Evolutionary conservation across 2,113 vertebrate species (phyloP).

Genomic region (Centropristis striata): DNA sequence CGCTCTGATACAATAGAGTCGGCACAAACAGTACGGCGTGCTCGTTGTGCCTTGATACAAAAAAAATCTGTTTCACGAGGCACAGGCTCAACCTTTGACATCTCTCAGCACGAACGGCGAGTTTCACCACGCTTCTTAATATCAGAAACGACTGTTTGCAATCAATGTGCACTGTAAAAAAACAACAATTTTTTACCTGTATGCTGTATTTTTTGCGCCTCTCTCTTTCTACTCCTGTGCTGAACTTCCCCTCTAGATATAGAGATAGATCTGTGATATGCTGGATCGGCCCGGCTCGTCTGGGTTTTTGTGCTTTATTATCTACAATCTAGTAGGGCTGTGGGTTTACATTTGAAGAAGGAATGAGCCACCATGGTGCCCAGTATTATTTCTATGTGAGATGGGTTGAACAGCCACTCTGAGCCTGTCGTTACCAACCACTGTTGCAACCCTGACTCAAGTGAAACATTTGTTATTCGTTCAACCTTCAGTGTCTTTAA

Average conservation of each 20-base stretch:
- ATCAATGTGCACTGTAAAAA: slow-evolving; percentile 79
- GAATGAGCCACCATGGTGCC: slow-evolving; percentile 77
- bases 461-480: slow-evolving; percentile 61
- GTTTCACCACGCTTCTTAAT: slow-evolving; percentile 59
- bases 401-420: slow-evolving; percentile 52
- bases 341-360: slow-evolving; percentile 62
- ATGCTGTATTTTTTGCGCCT: slow-evolving; percentile 70
- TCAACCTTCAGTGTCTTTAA: slow-evolving; percentile 83
- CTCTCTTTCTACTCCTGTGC: slow-evolving; percentile 76
- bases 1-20: background rate
- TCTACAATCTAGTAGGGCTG: slow-evolving; percentile 67
- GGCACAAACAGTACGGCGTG: slow-evolving; percentile 25
- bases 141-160: slow-evolving; percentile 78
- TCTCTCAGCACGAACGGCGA: slow-evolving; percentile 63
- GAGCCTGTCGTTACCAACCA: slow-evolving; percentile 56
- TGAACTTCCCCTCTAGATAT: slow-evolving; percentile 68
- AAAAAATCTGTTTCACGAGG: slow-evolving; percentile 62
- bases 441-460: slow-evolving; percentile 52
- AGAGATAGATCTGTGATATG: slow-evolving; percentile 69
- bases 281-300: slow-evolving; percentile 66
- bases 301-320: slow-evolving; percentile 67
- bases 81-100: slow-evolving; percentile 78
- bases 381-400: slow-evolving; percentile 67
- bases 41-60: slow-evolving; percentile 33
- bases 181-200: slow-evolving; percentile 52